Percentiles rank a stretch among this genome's conserved stretches.
Evolutionary conservation across 2,797 vertebrate genomes (phyloP).

Genomic region (Artibeus jamaicensis): DNA sequence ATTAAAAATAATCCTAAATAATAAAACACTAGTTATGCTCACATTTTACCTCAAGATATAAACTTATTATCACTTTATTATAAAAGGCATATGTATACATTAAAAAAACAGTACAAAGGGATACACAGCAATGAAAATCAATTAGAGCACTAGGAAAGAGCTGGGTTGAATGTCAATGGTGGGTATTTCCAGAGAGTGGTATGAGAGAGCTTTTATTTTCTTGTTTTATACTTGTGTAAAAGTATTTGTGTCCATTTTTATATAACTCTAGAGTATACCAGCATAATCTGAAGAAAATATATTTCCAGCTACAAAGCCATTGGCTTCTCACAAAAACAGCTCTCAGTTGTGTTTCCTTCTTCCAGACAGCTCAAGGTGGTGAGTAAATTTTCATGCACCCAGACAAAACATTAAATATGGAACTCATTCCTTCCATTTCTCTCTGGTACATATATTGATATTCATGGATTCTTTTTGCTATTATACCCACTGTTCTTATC

Average conservation of each 20-base stretch:
- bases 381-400: not conserved
- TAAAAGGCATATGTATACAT: not conserved
- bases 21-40: not conserved
- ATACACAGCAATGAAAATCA: not conserved
- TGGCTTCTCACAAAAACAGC: not conserved
- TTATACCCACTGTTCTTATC: not conserved
- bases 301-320: not conserved
- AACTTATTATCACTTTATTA: not conserved
- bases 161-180: not conserved
- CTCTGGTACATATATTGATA: not conserved
- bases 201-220: not conserved
- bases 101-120: not conserved
- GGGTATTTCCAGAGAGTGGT: not conserved
- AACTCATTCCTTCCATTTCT: not conserved
- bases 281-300: not conserved
- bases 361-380: not conserved
- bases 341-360: not conserved
- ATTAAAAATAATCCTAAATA: constrained; percentile 6
- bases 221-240: not conserved
- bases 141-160: not conserved
- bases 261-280: not conserved
- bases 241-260: not conserved
- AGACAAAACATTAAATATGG: not conserved
- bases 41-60: not conserved
- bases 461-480: not conserved